A percentile compares a stretch with the other conserved stretches of the same genome.
Evolutionary conservation across 1,140 invertebrate genomes (phyloP).

Genomic region (Neodiprion lecontei): DNA sequence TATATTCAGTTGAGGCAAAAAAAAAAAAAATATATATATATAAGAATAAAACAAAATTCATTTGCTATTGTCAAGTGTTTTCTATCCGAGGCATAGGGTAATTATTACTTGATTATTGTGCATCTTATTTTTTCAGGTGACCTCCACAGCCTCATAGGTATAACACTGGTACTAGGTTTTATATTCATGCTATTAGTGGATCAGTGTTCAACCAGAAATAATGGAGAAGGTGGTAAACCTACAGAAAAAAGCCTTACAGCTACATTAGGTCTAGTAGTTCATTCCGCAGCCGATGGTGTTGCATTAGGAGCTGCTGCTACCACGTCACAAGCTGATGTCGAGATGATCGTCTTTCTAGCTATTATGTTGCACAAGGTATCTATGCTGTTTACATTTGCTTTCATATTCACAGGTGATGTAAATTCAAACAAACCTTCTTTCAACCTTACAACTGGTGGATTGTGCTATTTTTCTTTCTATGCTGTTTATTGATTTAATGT

Average conservation of each 20-base stretch:
- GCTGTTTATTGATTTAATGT: background rate
- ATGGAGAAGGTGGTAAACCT: slow-evolving; percentile 65
- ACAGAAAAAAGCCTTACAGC: slow-evolving; percentile 84
- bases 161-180: slow-evolving; percentile 86
- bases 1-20: too few relatives aligned
- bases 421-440: too few relatives aligned
- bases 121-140: slow-evolving; percentile 54
- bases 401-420: background rate
- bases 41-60: too few relatives aligned
- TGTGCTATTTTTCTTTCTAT: background rate
- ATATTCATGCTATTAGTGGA: slow-evolving; percentile 98
- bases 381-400: background rate
- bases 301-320: slow-evolving; percentile 96
- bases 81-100: too few relatives aligned
- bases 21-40: too few relatives aligned
- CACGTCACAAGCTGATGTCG: slow-evolving; percentile 93
- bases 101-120: slow-evolving; percentile 9
- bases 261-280: slow-evolving; percentile 95
- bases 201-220: slow-evolving; percentile 76
- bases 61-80: too few relatives aligned
- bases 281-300: slow-evolving; percentile 97
- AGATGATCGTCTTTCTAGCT: slow-evolving; percentile 97
- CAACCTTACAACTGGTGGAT: background rate
- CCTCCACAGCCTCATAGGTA: slow-evolving; percentile 72
- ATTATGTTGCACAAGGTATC: slow-evolving; percentile 97